These are phyloP conservation scores for Lophura nycthemera DNA, from an alignment of 2,113 vertebrate genomes.

Conservation along the genomic window DNA sequence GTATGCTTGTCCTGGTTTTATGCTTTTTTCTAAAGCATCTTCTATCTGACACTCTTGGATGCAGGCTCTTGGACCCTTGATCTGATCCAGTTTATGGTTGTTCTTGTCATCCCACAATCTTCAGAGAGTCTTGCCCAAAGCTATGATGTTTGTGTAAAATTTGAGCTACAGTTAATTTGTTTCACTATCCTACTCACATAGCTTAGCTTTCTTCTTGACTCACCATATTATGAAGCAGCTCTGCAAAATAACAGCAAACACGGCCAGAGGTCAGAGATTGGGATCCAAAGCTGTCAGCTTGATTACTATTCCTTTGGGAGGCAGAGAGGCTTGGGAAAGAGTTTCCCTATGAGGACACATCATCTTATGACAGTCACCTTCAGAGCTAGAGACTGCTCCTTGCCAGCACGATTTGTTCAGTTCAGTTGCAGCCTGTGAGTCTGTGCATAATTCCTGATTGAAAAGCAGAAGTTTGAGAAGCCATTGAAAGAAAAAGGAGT, in stretches of 20 bases:
- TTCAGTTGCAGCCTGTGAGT: neutral
- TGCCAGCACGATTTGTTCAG: neutral
- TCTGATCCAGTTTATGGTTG: neutral
- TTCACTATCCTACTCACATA: neutral
- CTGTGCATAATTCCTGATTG: neutral
- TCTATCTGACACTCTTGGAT: neutral
- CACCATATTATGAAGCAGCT: neutral
- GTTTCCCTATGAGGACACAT: neutral
- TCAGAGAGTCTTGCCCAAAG: neutral
- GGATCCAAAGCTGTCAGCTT: neutral
- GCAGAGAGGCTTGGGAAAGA: neutral
- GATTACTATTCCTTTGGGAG: neutral
- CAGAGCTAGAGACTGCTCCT: neutral
- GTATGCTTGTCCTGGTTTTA: neutral
- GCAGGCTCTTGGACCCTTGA: neutral
- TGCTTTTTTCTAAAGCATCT: neutral
- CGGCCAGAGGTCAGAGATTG: neutral
- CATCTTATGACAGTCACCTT: neutral
- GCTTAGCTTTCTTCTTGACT: neutral
- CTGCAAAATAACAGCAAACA: neutral
- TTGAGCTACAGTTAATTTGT: neutral
- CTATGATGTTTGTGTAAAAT: neutral
- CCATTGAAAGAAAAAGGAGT: neutral
- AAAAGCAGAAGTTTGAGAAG: neutral
- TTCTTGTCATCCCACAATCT: neutral